Evolutionary conservation across 2,113 vertebrate species (phyloP), one percentile per base, ranked within the genome.

Genomic region (Arvicanthis niloticus): DNA sequence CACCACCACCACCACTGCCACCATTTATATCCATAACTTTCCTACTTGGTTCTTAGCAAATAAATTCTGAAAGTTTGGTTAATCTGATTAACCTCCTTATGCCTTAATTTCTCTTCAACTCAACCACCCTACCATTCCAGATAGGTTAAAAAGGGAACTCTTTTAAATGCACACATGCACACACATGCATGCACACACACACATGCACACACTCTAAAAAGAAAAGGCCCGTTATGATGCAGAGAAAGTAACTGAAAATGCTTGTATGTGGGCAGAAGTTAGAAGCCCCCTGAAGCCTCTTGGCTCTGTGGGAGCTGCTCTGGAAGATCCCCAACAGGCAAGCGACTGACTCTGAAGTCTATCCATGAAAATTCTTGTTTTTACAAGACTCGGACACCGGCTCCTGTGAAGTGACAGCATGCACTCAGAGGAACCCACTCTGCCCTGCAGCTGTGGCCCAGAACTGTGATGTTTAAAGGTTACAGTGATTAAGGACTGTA

Each of bases 401-500:
- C 94, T 97, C 75, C 80, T 65, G 72, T 96, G 97, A 97, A 97
- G 97, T 97, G 97, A 96, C 92, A 97, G 85, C 87, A 11, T 62
- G 26, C 81, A 0, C 97, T 97, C 96, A 72, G 53, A 95, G 88
- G 89, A 97, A 88, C 85, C 89, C 21, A 78, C 60, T 95, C 93
- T 92, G 75, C 96, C 97, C 98, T 8, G 78, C 96, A 97, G 98
- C 97, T 97, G 96, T 97, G 98, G 97, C 97, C 97, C 97, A 97
- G 95, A 70, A 96, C 96, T 97, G 97, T 94, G 93, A 0, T 97
- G 96, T 97, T 98, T 98, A 98, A 99, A 99, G 98, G 98, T 98
- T 98, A 98, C 97, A 98, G 97, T 98, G 99, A 99, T 99, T 99
- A 99, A 99, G 98, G 97, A 97, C 98, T 97, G 98, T 99, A 99